These are phyloP conservation scores for Eledona agricola DNA, from an alignment of 2,888 invertebrate genomes.

Conservation along the genomic window DNA sequence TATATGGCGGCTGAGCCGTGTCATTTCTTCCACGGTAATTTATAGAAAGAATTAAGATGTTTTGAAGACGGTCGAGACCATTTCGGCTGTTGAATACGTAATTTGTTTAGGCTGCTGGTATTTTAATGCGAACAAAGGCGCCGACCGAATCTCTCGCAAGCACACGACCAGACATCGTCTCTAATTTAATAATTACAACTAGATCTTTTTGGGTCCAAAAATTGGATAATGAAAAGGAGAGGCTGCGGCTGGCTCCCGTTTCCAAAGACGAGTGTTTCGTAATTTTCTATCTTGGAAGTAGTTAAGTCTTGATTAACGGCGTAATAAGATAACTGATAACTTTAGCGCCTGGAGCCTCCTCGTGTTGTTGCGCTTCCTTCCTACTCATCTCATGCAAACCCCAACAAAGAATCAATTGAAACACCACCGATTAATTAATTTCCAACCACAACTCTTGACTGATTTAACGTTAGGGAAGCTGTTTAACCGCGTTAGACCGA, in stretches of 20 bases:
- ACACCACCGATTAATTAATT: slow-evolving; percentile 24
- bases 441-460: too few species aligned
- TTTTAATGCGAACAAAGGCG: slow-evolving; percentile 33
- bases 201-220: too few species aligned
- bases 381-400: too few species aligned
- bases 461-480: slow-evolving; percentile 37
- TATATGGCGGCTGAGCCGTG: slow-evolving; percentile 36
- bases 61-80: slow-evolving; percentile 27
- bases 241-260: too few species aligned
- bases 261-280: too few species aligned
- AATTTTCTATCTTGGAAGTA: slow-evolving; percentile 3
- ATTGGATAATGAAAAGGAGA: too few species aligned
- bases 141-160: slow-evolving; percentile 5
- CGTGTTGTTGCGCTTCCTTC: slow-evolving; percentile 12
- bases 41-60: slow-evolving; percentile 40
- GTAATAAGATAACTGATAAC: slow-evolving; percentile 9
- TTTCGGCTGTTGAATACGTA: slow-evolving; percentile 30
- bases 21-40: slow-evolving; percentile 37
- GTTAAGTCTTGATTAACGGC: slow-evolving; percentile 15
- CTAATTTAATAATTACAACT: too few species aligned
- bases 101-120: slow-evolving; percentile 36
- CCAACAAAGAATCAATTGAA: slow-evolving; percentile 21
- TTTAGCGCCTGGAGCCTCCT: slow-evolving; percentile 7
- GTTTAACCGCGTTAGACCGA: slow-evolving; percentile 42
- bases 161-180: slow-evolving; percentile 10